phyloP scores from a whole-genome alignment of 2,113 vertebrate species.

The Rattus rattus region DNA sequence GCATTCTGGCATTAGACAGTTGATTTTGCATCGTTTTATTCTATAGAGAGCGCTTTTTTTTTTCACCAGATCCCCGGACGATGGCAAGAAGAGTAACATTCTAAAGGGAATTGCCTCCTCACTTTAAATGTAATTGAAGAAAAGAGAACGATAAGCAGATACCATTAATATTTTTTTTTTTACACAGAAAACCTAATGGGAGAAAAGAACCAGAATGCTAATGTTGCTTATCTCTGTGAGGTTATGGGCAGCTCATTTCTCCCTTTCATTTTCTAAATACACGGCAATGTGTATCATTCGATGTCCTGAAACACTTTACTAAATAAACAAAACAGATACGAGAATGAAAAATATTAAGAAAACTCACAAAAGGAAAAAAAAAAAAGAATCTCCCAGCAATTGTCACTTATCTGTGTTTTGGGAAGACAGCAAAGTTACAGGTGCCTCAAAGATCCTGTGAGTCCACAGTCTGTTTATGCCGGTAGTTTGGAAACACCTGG shows the following conservation, averaged over 20 bases:
- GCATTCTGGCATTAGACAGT: background rate
- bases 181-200: slow-evolving; percentile 43
- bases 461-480: background rate
- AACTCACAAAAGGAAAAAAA: slow-evolving; percentile 38
- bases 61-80: background rate
- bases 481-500: background rate
- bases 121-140: slow-evolving; percentile 67
- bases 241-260: slow-evolving; percentile 59
- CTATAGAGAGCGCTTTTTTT: slow-evolving; percentile 1
- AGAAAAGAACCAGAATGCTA: slow-evolving; percentile 47
- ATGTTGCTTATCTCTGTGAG: slow-evolving; percentile 67
- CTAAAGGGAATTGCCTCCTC: slow-evolving; percentile 30
- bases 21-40: slow-evolving; percentile 36
- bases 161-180: slow-evolving; percentile 70
- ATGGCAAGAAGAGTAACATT: slow-evolving; percentile 13
- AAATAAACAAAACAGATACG: slow-evolving; percentile 46
- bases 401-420: background rate
- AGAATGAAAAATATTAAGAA: slow-evolving; percentile 41
- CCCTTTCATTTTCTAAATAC: slow-evolving; percentile 60
- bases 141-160: slow-evolving; percentile 66
- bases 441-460: background rate
- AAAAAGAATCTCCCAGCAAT: background rate
- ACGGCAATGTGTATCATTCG: slow-evolving; percentile 2
- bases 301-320: slow-evolving; percentile 49
- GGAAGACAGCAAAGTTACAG: background rate